A percentile compares a stretch with the other conserved stretches of the same genome.
Conservation (phyloP, 2,113 vertebrate species). For the Tachysurus fulvidraco region DNA sequence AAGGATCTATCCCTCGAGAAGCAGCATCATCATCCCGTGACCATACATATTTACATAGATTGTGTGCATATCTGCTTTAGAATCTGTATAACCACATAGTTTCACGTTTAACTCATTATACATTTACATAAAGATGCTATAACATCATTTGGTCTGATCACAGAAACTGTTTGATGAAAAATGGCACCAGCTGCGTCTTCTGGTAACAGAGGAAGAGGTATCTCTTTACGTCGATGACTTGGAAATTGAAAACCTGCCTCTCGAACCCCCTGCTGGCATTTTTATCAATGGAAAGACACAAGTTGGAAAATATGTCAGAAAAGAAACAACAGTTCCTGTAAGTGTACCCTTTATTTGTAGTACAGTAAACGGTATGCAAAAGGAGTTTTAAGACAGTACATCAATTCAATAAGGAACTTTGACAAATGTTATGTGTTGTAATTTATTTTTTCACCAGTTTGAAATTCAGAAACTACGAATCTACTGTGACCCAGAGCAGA, state of each 20-base stretch:
- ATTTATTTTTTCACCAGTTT: slow-evolving; percentile 77
- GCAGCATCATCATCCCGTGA: background rate
- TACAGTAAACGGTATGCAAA: background rate
- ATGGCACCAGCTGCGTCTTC: slow-evolving; percentile 92
- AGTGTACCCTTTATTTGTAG: slow-evolving; percentile 46
- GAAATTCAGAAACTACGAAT: slow-evolving; percentile 94
- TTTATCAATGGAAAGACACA: slow-evolving; percentile 93
- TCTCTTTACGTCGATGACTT: slow-evolving; percentile 89
- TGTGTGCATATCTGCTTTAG: background rate
- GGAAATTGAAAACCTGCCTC: slow-evolving; percentile 79
- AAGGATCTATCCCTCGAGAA: background rate
- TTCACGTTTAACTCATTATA: background rate
- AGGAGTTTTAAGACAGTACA: background rate
- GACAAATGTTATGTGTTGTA: background rate
- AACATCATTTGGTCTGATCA: slow-evolving; percentile 11
- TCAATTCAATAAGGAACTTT: background rate
- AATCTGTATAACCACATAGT: background rate
- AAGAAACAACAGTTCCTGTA: slow-evolving; percentile 94
- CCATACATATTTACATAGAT: background rate
- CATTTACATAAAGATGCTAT: too few species aligned
- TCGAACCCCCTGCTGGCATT: slow-evolving; percentile 89
- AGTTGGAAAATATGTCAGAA: slow-evolving; percentile 92
- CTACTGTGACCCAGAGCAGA: slow-evolving; percentile 97
- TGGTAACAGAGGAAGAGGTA: slow-evolving; percentile 89
- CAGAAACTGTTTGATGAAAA: slow-evolving; percentile 88